Base-by-base conservation (phyloP, 1,140 invertebrate genomes). In the Drosophila tani region DNA sequence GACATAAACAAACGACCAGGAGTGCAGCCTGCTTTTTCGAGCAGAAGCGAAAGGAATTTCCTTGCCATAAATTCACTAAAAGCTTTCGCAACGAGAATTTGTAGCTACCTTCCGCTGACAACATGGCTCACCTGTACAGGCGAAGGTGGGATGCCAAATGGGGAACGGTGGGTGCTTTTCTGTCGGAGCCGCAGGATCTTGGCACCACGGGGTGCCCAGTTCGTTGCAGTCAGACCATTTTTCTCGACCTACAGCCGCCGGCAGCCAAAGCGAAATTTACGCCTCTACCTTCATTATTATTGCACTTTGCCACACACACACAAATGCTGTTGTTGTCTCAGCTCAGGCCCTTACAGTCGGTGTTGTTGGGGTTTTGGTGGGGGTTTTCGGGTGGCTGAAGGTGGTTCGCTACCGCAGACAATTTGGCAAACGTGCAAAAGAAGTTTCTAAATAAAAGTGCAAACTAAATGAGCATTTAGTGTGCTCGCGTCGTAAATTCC, bases 381-480 rank as follows among this genome's bases (percentile, higher is more conserved):
- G 9, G 45, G 17, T 8, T 46, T 46, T 32, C 19, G 8, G 35
- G n/a, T 38, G 38, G 43, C 1, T 12, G 41, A 46, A 45, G 38
- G 24, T 59, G 50, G 62, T 41, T 75, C 51, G 79, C 81, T 51
- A 85, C 85, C 85, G 75, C 85, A 90, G 85, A 90, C 85, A 90
- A 90, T 90, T 90, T 90, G 85, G 85, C 85, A 90, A 90, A 90
- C 85, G 85, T 90, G 85, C 84, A 84, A 90, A 82, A 83, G 75
- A 85, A 90, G 86, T 90, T 90, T 85, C 85, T 82, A 90, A 90
- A 90, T 90, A 90, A 90, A 90, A 90, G 85, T 90, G 85, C 85
- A 90, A 90, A 85, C 85, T 90, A 90, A 90, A 90, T 90, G 85
- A 90, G 85, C 85, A 90, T 90, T 90, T 90, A 88, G 84, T 82